These are phyloP conservation scores for Melanostigma gelatinosum DNA, from an alignment of 2,113 vertebrate genomes.

Conservation along the genomic window DNA sequence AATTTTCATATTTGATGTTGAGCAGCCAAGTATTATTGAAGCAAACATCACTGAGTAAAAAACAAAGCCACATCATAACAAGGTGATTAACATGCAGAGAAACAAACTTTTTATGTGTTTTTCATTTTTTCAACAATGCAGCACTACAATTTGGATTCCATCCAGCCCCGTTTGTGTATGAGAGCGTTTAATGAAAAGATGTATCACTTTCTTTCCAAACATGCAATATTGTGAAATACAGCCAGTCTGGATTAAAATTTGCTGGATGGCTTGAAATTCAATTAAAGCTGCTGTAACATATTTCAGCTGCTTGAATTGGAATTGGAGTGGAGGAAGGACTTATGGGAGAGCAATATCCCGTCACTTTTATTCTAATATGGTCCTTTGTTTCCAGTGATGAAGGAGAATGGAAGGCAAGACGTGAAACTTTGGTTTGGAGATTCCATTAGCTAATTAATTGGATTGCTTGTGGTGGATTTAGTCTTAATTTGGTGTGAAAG, in stretches of 20 bases:
- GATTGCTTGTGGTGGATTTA: background rate
- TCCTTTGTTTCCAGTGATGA: background rate
- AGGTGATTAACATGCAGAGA: background rate
- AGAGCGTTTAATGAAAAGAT: slow-evolving; percentile 29
- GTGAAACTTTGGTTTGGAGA: background rate
- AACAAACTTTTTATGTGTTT: background rate
- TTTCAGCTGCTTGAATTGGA: background rate
- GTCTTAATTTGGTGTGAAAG: slow-evolving; percentile 1
- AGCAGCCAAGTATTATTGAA: slow-evolving; percentile 5
- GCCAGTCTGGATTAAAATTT: background rate
- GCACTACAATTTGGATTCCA: background rate
- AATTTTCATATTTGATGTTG: background rate
- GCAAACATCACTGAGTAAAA: background rate
- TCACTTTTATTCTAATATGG: background rate
- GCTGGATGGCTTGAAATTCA: slow-evolving; percentile 7
- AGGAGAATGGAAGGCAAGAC: background rate
- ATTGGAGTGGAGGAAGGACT: background rate
- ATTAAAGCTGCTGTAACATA: background rate
- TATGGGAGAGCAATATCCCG: background rate
- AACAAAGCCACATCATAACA: background rate
- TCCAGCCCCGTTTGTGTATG: background rate
- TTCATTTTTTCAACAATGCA: background rate
- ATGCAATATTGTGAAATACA: slow-evolving; percentile 10
- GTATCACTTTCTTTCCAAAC: slow-evolving; percentile 1
- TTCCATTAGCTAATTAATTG: slow-evolving; percentile 1